Base-by-base conservation (phyloP, 2,888 invertebrate genomes). In the Caenorhabditis virilis region DNA sequence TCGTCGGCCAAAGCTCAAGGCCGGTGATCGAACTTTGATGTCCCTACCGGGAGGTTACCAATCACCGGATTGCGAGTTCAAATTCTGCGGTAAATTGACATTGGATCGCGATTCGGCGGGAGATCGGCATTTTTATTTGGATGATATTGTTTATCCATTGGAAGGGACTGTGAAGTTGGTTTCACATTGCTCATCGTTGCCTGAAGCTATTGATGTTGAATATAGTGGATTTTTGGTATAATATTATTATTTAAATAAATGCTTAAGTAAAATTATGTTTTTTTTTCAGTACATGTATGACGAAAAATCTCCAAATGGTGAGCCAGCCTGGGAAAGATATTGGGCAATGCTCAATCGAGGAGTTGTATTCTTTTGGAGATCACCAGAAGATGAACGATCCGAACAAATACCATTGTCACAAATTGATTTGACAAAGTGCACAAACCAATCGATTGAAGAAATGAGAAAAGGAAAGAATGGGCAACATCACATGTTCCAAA, bases 331-430 rank as follows among this genome's bases (percentile, higher is more conserved):
- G 77, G 73, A 70, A 27, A 66, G 69, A 35, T 77, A 69, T 49
- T 77, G 77, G 77, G 73, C 74, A 7, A 71, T 75, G 43, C 67
- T 77, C 26, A 68, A 70, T 30, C 63, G 73, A 11, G 77, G 77
- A 13, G 42, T 67, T 22, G 69, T 77, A 41, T 63, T 69, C 49
- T 73, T 77, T 52, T 77, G 77, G 77, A 74, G 63, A 43, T 61
- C 69, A 22, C 74, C 77, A 2, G 53, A 61, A 15, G 77, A 77
- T 36, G 74, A 74, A 35, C 60, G 57, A 47, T 48, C 57, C 26
- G 67, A 69, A 18, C 71, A 72, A 54, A 35, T 43, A 25, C 68
- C 73, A 2, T 57, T 66, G 5, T 69, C 73, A 5, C 68, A 71
- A 35, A 67, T 74, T 9, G 73, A 74, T 57, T 48, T 76, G 22